Conservation (phyloP, 2,888 invertebrate species). For the Torymus tubicola region DNA sequence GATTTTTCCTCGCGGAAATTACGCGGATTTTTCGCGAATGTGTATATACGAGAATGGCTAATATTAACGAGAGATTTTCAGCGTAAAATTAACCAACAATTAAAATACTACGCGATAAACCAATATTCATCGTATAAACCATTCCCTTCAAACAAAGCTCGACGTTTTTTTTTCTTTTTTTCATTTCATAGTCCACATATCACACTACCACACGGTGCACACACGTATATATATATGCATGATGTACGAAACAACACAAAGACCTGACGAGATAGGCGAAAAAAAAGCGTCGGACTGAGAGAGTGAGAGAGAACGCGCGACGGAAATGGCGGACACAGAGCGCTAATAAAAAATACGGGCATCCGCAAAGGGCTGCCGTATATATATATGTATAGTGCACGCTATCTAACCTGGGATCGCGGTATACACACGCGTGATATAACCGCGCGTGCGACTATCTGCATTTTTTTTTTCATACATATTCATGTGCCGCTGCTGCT, state of each 20-base stretch:
- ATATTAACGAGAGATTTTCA: too few relatives aligned
- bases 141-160: background rate
- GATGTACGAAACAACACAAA: too few relatives aligned
- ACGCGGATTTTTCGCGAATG: too few relatives aligned
- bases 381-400: background rate
- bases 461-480: conserved; percentile 52
- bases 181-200: background rate
- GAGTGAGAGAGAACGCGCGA: background rate
- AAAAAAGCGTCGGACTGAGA: background rate
- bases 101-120: too few relatives aligned
- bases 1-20: background rate
- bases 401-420: conserved; percentile 29
- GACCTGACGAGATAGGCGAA: background rate
- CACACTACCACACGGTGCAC: too few relatives aligned
- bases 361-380: conserved; percentile 4
- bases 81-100: too few relatives aligned
- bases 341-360: conserved; percentile 21
- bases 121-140: too few relatives aligned
- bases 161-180: background rate
- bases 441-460: conserved; percentile 39
- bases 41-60: too few relatives aligned
- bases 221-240: too few relatives aligned
- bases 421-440: conserved; percentile 23
- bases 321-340: conserved; percentile 26
- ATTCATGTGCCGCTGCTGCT: conserved; percentile 54